Evolutionary conservation across 2,113 vertebrate species (phyloP).

Genomic region (Pteruthius melanotis): DNA sequence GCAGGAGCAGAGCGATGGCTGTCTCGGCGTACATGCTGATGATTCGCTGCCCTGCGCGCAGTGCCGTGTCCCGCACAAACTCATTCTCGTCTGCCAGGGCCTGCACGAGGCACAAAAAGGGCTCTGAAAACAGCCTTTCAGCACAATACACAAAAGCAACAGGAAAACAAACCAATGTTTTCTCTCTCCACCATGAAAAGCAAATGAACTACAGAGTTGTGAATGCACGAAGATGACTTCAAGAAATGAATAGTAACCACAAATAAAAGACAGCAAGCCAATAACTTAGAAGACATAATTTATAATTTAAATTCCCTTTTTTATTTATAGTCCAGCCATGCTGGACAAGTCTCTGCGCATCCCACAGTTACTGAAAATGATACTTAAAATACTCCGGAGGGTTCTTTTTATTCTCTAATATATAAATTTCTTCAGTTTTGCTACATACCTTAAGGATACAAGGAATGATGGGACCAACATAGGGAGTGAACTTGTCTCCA

Average conservation of each 20-base stretch:
- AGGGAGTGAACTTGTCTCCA: constrained; percentile 94
- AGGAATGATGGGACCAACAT: constrained; percentile 96
- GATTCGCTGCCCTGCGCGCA: constrained; percentile 92
- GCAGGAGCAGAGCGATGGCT: constrained; percentile 89
- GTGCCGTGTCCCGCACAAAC: constrained; percentile 94
- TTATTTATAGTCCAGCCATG: not conserved
- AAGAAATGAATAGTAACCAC: not conserved
- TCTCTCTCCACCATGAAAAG: not conserved
- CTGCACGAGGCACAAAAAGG: constrained; percentile 55
- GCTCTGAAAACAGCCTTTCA: not conserved
- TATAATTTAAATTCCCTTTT: not conserved
- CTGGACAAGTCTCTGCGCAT: not conserved
- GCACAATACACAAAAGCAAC: not conserved
- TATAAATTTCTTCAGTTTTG: not conserved
- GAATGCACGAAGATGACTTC: not conserved
- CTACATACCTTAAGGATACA: constrained; percentile 94
- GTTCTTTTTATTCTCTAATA: not conserved
- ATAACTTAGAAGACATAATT: not conserved
- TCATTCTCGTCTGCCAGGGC: constrained; percentile 97
- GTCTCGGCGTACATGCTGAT: constrained; percentile 98
- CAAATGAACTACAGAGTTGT: not conserved
- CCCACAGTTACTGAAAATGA: not conserved
- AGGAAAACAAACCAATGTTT: not conserved
- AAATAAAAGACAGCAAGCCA: not conserved
- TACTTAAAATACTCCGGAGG: not conserved